A percentile compares a stretch with the other conserved stretches of the same genome.
These are phyloP conservation scores for Euwallacea fornicatus DNA, from an alignment of 1,140 invertebrate species.

Conservation along the genomic window DNA sequence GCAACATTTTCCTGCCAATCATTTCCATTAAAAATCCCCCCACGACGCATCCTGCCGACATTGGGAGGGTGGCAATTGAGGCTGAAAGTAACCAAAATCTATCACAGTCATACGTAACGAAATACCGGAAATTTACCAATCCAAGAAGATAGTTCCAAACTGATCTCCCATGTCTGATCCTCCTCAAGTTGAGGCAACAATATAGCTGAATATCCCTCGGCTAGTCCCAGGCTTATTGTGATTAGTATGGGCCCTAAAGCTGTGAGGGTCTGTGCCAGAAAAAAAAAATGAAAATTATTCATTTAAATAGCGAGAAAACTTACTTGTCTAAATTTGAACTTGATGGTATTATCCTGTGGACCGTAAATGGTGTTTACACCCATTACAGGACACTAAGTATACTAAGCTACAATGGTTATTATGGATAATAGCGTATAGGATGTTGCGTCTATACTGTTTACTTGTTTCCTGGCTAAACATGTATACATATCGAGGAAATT, in stretches of 20 bases:
- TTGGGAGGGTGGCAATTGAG: conserved; percentile 61
- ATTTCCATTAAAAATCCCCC: conserved; percentile 65
- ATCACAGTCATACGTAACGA: not conserved
- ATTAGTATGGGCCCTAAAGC: conserved; percentile 23
- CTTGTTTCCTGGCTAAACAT: not conserved
- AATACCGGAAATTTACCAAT: conserved; percentile 56
- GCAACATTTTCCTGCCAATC: conserved; percentile 65
- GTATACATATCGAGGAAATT: conserved; percentile 1
- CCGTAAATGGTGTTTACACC: not conserved
- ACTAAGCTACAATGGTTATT: not conserved
- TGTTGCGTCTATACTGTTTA: not conserved
- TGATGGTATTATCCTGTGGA: not conserved
- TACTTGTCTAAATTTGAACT: not conserved
- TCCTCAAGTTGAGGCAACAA: conserved; percentile 23
- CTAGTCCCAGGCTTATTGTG: conserved; percentile 29
- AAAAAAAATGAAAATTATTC: conserved; percentile 3
- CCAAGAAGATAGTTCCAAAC: conserved; percentile 61
- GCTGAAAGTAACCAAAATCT: conserved; percentile 49
- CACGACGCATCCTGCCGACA: conserved; percentile 63
- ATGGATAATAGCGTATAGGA: not conserved
- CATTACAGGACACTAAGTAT: conserved; percentile 2
- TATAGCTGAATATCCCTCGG: conserved; percentile 31
- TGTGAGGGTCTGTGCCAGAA: conserved; percentile 11
- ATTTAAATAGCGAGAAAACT: not conserved
- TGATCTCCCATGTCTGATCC: conserved; percentile 49